A percentile compares a stretch with the other conserved stretches of the same genome.
phyloP scores from a whole-genome alignment of 2,113 vertebrate species.

The Thryonomys swinderianus region DNA sequence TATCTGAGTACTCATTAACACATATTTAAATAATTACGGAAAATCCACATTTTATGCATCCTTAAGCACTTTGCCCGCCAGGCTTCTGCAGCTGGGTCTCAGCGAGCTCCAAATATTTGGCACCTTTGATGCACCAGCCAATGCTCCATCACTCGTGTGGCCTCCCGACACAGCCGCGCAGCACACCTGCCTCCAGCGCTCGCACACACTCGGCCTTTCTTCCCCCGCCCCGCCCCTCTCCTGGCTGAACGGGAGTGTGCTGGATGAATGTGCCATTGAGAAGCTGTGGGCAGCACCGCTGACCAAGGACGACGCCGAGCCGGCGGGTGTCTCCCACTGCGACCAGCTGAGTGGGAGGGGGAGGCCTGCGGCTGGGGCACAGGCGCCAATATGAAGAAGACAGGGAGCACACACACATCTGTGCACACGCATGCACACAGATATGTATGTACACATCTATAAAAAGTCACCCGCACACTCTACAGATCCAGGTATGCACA shows the following conservation, averaged over 20 bases:
- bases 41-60: slow-evolving; percentile 81
- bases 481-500: not conserved
- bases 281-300: not conserved
- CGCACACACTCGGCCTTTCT: slow-evolving; percentile 36
- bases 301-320: not conserved
- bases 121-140: slow-evolving; percentile 43
- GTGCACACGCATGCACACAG: not conserved
- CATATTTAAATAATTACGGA: slow-evolving; percentile 77
- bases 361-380: not conserved
- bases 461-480: not conserved
- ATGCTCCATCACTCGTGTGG: not conserved
- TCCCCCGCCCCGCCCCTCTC: slow-evolving; percentile 11
- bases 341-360: not conserved
- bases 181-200: slow-evolving; percentile 49
- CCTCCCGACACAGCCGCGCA: not conserved
- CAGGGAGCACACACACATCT: not conserved
- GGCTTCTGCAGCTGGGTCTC: slow-evolving; percentile 74
- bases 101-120: slow-evolving; percentile 66
- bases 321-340: slow-evolving; percentile 21
- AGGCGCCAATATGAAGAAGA: too few species aligned
- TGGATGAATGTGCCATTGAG: not conserved
- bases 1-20: slow-evolving; percentile 74
- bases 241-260: not conserved
- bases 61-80: slow-evolving; percentile 77
- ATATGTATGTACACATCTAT: not conserved